A percentile compares a stretch with the other conserved stretches of the same genome.
These are phyloP conservation scores for Himalopsyche anomala DNA, from an alignment of 2,888 invertebrate species.

Conservation along the genomic window DNA sequence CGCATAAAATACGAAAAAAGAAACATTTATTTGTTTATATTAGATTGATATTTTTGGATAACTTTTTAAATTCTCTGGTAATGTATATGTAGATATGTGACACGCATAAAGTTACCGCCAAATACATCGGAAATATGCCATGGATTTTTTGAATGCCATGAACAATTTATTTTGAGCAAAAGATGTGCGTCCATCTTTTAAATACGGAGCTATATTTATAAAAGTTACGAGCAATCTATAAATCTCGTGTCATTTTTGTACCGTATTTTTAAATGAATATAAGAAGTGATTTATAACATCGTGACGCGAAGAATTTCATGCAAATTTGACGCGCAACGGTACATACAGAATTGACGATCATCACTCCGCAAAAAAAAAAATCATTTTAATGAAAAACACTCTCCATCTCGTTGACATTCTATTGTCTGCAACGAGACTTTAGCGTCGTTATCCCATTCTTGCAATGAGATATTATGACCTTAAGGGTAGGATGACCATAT, in stretches of 20 bases:
- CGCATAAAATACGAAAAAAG: no score
- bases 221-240: conserved; percentile 6
- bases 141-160: no score
- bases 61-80: no score
- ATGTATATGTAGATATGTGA: no score
- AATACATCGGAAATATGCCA: no score
- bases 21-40: no score
- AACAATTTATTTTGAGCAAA: no score
- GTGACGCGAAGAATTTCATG: conserved; percentile 34
- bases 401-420: neutral
- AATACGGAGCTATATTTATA: neutral
- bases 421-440: neutral
- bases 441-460: neutral
- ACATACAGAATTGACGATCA: neutral
- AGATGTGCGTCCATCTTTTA: neutral
- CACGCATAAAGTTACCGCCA: no score
- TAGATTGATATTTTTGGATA: no score
- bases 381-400: conserved; percentile 14
- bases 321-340: conserved; percentile 1
- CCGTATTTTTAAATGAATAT: conserved; percentile 17
- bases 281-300: conserved; percentile 4
- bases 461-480: conserved; percentile 12
- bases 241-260: conserved; percentile 35
- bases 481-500: neutral
- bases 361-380: neutral